Evolutionary conservation across 23 tunicate genomes (phyloP).

Genomic region (Trididemnum clinides): DNA sequence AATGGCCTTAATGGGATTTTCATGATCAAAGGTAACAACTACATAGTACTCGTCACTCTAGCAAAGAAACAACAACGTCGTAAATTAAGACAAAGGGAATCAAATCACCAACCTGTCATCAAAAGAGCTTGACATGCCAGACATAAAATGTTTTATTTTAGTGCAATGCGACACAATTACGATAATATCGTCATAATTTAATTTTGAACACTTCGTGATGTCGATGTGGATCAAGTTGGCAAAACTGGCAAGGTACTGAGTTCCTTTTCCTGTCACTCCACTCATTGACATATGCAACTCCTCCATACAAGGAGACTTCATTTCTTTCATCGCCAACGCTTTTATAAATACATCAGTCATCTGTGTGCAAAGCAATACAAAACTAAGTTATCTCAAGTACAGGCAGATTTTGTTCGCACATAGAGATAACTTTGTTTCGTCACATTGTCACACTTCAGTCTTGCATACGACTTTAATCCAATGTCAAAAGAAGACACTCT

Average conservation of each 20-base stretch:
- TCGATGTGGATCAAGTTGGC: neutral
- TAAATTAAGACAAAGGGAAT: too few species aligned
- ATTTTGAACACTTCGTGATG: neutral
- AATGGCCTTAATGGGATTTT: too few species aligned
- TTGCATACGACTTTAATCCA: too few species aligned
- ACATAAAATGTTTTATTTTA: neutral
- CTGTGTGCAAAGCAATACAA: neutral
- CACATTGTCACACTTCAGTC: too few species aligned
- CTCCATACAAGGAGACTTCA: neutral
- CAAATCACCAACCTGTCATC: conserved; percentile 24
- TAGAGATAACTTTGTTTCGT: too few species aligned
- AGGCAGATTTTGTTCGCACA: too few species aligned
- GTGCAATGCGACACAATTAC: neutral
- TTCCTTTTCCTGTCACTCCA: conserved; percentile 4
- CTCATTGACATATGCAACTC: neutral
- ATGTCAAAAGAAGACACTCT: too few species aligned
- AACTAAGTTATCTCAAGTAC: too few species aligned
- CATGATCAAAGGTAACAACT: too few species aligned
- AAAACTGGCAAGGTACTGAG: neutral
- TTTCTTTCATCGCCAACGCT: conserved; percentile 14
- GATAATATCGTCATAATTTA: neutral
- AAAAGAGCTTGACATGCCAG: neutral
- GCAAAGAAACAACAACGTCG: too few species aligned
- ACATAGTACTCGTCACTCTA: too few species aligned
- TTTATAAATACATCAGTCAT: neutral